Percentiles rank a stretch among this genome's conserved stretches.
Evolutionary conservation across 2,113 vertebrate species (phyloP).

Genomic region (Elaphurus davidianus): DNA sequence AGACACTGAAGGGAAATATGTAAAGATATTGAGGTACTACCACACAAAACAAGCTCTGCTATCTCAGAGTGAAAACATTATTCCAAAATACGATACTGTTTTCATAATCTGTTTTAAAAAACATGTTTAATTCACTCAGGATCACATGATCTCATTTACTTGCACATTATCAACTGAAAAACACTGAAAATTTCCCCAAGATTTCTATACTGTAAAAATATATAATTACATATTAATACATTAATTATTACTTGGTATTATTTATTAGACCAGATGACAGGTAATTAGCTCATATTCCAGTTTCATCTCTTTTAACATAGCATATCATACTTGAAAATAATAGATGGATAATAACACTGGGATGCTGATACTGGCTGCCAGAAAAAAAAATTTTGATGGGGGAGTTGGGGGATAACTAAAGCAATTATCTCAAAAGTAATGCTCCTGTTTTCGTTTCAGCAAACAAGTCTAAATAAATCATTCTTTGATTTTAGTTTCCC

Average conservation of each 20-base stretch:
- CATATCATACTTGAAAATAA: slow-evolving; percentile 36
- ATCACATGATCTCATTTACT: not conserved
- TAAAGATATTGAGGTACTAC: not conserved
- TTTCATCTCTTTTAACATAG: slow-evolving; percentile 15
- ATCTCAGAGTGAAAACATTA: not conserved
- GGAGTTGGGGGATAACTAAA: not conserved
- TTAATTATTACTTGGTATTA: not conserved
- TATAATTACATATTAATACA: not conserved
- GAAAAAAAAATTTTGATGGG: not conserved
- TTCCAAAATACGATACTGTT: not conserved
- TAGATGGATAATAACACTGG: not conserved
- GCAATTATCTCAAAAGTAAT: slow-evolving; percentile 61
- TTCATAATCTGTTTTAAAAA: slow-evolving; percentile 37
- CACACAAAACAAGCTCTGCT: not conserved
- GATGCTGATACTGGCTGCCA: not conserved
- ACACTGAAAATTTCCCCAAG: not conserved
- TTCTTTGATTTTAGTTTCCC: slow-evolving; percentile 56
- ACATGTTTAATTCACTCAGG: not conserved
- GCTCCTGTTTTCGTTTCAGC: slow-evolving; percentile 50
- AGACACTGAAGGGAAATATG: slow-evolving; percentile 8
- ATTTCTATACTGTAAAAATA: slow-evolving; percentile 15
- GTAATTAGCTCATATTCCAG: not conserved
- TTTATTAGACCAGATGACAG: not conserved
- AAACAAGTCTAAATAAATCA: slow-evolving; percentile 61
- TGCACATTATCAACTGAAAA: not conserved